Base-by-base conservation (phyloP, 2,113 vertebrate genomes). In the Hippopotamus amphibius region DNA sequence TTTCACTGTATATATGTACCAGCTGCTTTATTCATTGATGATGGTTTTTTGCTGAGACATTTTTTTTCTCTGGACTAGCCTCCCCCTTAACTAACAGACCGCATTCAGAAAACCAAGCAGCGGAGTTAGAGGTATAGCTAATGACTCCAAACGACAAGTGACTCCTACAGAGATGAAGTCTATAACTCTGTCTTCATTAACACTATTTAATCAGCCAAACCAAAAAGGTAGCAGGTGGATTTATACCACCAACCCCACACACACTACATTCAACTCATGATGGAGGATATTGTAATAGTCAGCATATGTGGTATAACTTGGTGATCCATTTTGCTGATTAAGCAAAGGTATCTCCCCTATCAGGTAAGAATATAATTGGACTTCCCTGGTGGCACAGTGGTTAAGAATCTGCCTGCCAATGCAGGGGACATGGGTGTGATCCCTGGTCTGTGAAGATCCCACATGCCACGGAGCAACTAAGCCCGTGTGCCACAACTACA, bases 191-290 rank as follows among this genome's bases (percentile, higher is more conserved):
- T 72, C 57, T 81, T 91, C 57, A 41, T 28, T 81, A 63, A 69
- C 24, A 96, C 30, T 72, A 65, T 80, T 90, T 65, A 86, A 87
- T 80, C 72, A 94, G 57, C 30, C 55, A 94, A 82, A 94, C 76
- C 8, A 59, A 79, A 83, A 93, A 71, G 14, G 30, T 65, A 55
- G 30, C 43, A 46, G 11, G 28, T 55, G 91, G 16, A 57, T 65
- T 80, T 81, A 66, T 81, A 87, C 46, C 33, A 91, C 57, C 59
- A 86, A 90, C 19, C 30, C 30, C 16, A 74, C 13, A 48, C 41
- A 86, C 7, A 53, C 46, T 79, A 91, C 14, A 87, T 59, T 91
- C 74, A 57, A 87, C 48, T 91, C n/a, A 9, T 81, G 43, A 43
- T 87, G 66, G 24, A 41, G 33, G 33, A 94, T 80, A 90, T 5